phyloP scores from a whole-genome alignment of 2,797 vertebrate genomes.

The Anolis apletophallus region DNA sequence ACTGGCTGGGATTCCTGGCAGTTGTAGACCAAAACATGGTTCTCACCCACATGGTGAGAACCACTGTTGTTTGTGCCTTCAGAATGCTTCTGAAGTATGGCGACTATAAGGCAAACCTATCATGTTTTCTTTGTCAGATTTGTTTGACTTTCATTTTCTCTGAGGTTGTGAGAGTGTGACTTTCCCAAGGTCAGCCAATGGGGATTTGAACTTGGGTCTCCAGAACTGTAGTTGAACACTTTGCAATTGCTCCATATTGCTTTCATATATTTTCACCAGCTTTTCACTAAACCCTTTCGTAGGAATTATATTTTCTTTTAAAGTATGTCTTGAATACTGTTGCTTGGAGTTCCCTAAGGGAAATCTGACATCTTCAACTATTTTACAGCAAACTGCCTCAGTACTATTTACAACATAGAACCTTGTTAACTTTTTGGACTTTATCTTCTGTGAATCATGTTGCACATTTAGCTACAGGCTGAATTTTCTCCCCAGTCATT shows the following conservation, averaged over 20 bases:
- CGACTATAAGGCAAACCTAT: too few species aligned
- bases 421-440: constrained; percentile 30
- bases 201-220: too few species aligned
- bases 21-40: too few species aligned
- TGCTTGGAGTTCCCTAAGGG: neutral
- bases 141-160: too few species aligned
- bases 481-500: neutral
- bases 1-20: too few species aligned
- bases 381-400: neutral
- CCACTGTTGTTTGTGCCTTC: too few species aligned
- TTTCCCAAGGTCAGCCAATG: too few species aligned
- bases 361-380: constrained; percentile 12
- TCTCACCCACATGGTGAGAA: too few species aligned
- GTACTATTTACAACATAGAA: neutral
- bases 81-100: too few species aligned
- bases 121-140: too few species aligned
- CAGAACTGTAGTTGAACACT: neutral
- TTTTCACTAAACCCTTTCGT: neutral
- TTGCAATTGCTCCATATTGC: accelerated
- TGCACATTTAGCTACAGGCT: neutral
- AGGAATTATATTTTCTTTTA: constrained; percentile 1
- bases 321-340: accelerated
- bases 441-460: constrained; percentile 1
- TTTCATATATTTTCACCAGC: neutral
- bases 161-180: too few species aligned